A percentile compares a stretch with the other conserved stretches of the same genome.
Evolutionary conservation across 2,888 invertebrate genomes (phyloP).

Genomic region (Tenthredo distinguenda): DNA sequence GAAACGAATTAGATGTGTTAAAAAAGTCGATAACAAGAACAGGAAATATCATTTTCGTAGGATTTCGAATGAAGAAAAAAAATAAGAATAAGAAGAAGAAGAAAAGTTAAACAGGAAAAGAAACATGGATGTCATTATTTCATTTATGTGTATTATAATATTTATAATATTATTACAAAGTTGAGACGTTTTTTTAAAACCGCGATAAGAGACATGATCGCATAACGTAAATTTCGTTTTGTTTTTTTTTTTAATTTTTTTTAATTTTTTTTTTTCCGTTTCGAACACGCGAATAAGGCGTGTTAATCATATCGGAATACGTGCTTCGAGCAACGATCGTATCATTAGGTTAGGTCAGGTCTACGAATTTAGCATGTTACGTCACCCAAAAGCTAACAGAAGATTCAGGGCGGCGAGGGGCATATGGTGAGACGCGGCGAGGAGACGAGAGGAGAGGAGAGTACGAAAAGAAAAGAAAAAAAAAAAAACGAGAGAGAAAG

Average conservation of each 20-base stretch:
- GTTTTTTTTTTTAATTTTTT: background rate
- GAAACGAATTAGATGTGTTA: background rate
- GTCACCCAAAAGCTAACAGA: constrained; percentile 57
- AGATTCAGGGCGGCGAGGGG: background rate
- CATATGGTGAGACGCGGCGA: too few relatives aligned
- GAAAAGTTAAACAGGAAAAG: background rate
- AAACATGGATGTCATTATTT: background rate
- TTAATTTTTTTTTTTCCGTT: background rate
- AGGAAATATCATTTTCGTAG: background rate
- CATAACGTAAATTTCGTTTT: too few relatives aligned
- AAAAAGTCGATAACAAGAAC: background rate
- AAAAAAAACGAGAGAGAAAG: background rate
- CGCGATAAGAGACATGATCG: background rate
- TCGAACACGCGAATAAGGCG: constrained; percentile 15
- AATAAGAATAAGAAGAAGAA: background rate
- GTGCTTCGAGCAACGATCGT: constrained; percentile 34
- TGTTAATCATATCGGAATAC: constrained; percentile 9
- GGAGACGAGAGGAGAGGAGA: background rate
- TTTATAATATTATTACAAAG: background rate
- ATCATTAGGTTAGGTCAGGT: constrained; percentile 66
- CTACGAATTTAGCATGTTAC: constrained; percentile 67
- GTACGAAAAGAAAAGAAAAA: background rate
- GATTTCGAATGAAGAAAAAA: background rate
- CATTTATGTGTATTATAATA: background rate
- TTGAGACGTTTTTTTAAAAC: background rate